Conservation (phyloP, 2,888 invertebrate genomes). For the Xestia ashworthii region DNA sequence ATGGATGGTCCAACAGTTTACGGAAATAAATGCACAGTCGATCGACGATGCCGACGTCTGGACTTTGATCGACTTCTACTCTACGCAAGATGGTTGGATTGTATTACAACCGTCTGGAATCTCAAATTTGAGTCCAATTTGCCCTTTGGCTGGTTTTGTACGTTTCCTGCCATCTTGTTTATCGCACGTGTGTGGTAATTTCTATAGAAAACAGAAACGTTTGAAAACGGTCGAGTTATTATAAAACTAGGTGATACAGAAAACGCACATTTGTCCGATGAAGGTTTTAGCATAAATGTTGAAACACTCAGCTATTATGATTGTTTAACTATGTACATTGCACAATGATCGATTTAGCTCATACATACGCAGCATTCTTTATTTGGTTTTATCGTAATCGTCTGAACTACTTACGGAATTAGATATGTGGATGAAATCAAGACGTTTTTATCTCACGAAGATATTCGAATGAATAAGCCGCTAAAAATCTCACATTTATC, state of each 20-base stretch:
- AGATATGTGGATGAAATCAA: constrained; percentile 33
- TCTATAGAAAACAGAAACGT: constrained; percentile 15
- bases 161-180: neutral
- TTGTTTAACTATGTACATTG: constrained; percentile 52
- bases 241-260: constrained; percentile 41
- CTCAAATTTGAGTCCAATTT: neutral
- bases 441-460: constrained; percentile 38
- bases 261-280: constrained; percentile 38
- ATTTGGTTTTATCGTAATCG: constrained; percentile 47
- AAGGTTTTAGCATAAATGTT: constrained; percentile 30
- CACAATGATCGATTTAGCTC: constrained; percentile 50
- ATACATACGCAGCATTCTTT: constrained; percentile 48
- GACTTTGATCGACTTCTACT: constrained; percentile 16
- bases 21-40: constrained; percentile 17
- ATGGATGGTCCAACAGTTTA: constrained; percentile 38
- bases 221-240: constrained; percentile 24
- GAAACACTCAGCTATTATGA: constrained; percentile 53
- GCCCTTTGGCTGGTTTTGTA: neutral
- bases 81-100: neutral
- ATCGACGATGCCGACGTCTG: constrained; percentile 12
- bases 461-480: constrained; percentile 34
- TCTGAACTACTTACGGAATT: constrained; percentile 54
- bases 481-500: constrained; percentile 46
- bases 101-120: neutral
- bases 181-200: constrained; percentile 12